Evolutionary conservation across 2,888 invertebrate genomes (phyloP).

Genomic region (Odontomyia ornata): DNA sequence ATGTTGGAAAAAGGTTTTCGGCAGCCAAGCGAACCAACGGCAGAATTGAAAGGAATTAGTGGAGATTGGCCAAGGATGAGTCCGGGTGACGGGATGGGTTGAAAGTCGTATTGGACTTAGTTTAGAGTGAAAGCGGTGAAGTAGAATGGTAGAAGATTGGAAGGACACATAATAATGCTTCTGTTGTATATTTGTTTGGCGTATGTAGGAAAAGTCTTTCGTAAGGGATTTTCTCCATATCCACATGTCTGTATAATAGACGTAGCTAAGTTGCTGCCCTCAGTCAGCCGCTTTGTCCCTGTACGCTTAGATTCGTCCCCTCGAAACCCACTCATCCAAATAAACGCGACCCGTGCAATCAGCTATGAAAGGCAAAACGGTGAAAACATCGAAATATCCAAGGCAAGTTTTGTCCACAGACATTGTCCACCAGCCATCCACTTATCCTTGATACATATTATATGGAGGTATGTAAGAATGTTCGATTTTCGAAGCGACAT

Average conservation of each 20-base stretch:
- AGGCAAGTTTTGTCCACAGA: slow-evolving; percentile 27
- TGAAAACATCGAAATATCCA: slow-evolving; percentile 3
- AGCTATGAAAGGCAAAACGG: slow-evolving; percentile 32
- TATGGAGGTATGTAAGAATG: slow-evolving; percentile 19
- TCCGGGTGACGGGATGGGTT: neutral
- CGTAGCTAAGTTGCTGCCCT: neutral
- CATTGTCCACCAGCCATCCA: slow-evolving; percentile 18
- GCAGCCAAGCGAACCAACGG: slow-evolving; percentile 31
- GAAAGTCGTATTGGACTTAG: slow-evolving; percentile 11
- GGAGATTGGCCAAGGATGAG: slow-evolving; percentile 8
- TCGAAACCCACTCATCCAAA: neutral
- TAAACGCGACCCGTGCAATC: slow-evolving; percentile 41
- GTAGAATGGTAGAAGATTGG: slow-evolving; percentile 14
- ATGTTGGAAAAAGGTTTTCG: slow-evolving; percentile 41
- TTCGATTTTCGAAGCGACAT: slow-evolving; percentile 31
- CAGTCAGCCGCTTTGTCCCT: neutral
- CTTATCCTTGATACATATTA: slow-evolving; percentile 35
- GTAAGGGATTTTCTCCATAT: slow-evolving; percentile 42
- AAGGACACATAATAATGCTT: slow-evolving; percentile 40
- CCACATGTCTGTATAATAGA: neutral
- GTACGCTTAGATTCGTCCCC: neutral
- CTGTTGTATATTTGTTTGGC: slow-evolving; percentile 20
- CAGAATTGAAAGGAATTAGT: slow-evolving; percentile 37
- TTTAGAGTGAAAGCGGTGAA: slow-evolving; percentile 18
- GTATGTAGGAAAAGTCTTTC: slow-evolving; percentile 33